A percentile compares a stretch with the other conserved stretches of the same genome.
Evolutionary conservation across 2,888 invertebrate species (phyloP).

Genomic region (Acleris holmiana): DNA sequence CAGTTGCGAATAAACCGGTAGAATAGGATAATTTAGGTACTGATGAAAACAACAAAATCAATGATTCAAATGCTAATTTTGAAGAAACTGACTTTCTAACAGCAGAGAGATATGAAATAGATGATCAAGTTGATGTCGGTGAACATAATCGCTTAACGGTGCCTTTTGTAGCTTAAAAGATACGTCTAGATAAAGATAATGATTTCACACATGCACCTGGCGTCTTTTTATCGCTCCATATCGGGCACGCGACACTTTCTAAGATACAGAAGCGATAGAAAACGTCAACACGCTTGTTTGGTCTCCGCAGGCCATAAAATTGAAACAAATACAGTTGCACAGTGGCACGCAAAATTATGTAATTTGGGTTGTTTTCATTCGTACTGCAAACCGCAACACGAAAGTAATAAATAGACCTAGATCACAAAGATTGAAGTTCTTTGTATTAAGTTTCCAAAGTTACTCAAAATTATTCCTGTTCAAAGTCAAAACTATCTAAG

Average conservation of each 20-base stretch:
- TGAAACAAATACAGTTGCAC: slow-evolving; percentile 7
- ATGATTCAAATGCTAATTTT: neutral
- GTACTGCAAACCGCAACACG: slow-evolving; percentile 18
- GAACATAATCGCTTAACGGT: neutral
- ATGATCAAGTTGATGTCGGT: neutral
- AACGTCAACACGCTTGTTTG: slow-evolving; percentile 42
- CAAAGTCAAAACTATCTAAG: neutral
- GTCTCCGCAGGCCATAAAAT: slow-evolving; percentile 21
- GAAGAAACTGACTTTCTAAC: neutral
- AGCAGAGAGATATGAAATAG: neutral
- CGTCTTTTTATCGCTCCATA: slow-evolving; percentile 35
- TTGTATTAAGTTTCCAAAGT: neutral
- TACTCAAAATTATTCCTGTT: neutral
- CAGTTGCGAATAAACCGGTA: slow-evolving; percentile 42
- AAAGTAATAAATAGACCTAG: slow-evolving; percentile 5
- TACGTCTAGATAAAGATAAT: slow-evolving; percentile 20
- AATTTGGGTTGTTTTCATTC: slow-evolving; percentile 24
- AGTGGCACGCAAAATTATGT: slow-evolving; percentile 20
- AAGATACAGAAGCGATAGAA: slow-evolving; percentile 43
- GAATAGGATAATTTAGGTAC: too few relatives aligned
- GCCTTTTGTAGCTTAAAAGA: slow-evolving; percentile 6
- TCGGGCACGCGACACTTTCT: slow-evolving; percentile 45
- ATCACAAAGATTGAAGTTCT: neutral
- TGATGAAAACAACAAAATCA: too few relatives aligned
- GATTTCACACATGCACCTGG: slow-evolving; percentile 18